Base-by-base conservation (phyloP, 2,113 vertebrate genomes). In the Spea multiplicata region DNA sequence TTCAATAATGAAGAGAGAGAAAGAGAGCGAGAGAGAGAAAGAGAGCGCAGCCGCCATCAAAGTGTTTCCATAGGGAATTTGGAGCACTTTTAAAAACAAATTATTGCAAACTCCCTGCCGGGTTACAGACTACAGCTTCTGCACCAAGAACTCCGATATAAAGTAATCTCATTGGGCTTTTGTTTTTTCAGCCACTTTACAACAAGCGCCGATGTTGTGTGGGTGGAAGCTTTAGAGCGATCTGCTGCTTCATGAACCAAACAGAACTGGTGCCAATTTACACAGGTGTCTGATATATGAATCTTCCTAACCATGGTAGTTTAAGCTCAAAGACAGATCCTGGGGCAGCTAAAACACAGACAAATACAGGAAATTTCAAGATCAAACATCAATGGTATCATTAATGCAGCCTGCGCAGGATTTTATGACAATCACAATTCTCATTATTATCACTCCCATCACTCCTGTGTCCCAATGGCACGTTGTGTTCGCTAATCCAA, bases 31-130 rank as follows among this genome's bases (percentile, higher is more conserved):
- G 30, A 30, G 30, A 30, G 30, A 70, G 75, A 70, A n/a, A 62
- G 55, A 59, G 75, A 57, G 17, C n/a, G 46, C 16, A 59, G 66
- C 55, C 47, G 47, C 75, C 67, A 70, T 70, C 66, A 76, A 70
- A 77, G 75, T 62, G 44, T 49, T 9, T 69, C 75, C 53, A 70
- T 53, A 70, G 75, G 75, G 75, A 77, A 55, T 70, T 70, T 67
- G 70, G 47, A 77, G 66, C 55, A 70, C 75, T 77, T 77, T 77
- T 77, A 77, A 77, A 70, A 77, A 77, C 75, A 77, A 70, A 77
- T 77, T 77, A 70, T 16, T 62, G 75, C 52, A 45, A 70, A 70
- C 45, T 70, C 75, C 75, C 75, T 9, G 17, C 53, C 44, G 75
- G 48, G 66, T 4, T 10, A 44, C 68, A 57, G 1, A 9, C 66